These are phyloP conservation scores for Sinocyclocheilus rhinocerous DNA, from an alignment of 2,113 vertebrate genomes.

Conservation along the genomic window DNA sequence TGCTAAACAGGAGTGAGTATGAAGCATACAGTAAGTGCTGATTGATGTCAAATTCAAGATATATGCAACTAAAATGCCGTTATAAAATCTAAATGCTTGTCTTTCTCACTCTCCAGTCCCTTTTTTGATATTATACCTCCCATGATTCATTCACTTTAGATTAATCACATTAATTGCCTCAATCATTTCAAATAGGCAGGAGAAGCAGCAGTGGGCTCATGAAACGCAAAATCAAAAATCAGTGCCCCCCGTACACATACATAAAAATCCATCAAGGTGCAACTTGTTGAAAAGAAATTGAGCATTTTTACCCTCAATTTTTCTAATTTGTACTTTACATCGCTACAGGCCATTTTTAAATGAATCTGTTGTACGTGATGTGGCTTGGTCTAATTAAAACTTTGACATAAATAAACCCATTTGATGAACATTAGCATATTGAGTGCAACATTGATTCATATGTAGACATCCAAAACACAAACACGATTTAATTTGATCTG, in stretches of 20 bases:
- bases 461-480: background rate
- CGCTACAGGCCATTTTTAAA: background rate
- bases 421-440: constrained; percentile 5
- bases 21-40: background rate
- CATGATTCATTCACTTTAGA: background rate
- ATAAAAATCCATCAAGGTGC: background rate
- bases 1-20: background rate
- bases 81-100: background rate
- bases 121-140: background rate
- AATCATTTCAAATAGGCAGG: constrained; percentile 7
- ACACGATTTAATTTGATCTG: background rate
- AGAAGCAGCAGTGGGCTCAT: background rate
- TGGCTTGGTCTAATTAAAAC: background rate
- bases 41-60: background rate
- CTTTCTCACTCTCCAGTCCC: background rate
- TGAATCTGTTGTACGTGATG: background rate
- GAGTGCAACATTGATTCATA: background rate
- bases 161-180: background rate
- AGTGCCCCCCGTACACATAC: background rate
- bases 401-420: background rate
- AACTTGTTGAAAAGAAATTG: background rate
- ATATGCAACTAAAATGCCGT: background rate
- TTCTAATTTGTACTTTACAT: background rate
- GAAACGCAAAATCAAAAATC: background rate
- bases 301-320: background rate